Conservation (phyloP, 2,113 vertebrate species). For the Phodopus roborovskii region DNA sequence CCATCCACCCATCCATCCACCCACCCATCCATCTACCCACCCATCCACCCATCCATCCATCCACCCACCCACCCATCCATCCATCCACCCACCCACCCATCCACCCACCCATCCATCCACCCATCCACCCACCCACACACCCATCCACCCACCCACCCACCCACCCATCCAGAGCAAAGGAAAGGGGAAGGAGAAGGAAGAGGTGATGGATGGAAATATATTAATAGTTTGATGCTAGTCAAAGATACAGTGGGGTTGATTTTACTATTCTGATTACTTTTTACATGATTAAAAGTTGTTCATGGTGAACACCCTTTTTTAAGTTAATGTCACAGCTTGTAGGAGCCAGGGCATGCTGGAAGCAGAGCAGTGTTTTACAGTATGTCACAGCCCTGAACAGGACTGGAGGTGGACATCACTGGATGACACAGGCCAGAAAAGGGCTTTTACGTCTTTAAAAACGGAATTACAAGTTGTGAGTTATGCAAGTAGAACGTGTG, state of each 20-base stretch:
- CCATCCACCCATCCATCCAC: too few species aligned
- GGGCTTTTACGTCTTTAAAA: neutral
- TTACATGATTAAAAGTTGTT: neutral
- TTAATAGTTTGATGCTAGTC: neutral
- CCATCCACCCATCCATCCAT: too few species aligned
- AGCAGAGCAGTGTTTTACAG: neutral
- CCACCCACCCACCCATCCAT: too few species aligned
- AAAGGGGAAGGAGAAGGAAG: too few species aligned
- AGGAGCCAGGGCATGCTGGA: neutral
- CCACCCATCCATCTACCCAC: too few species aligned
- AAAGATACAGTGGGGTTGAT: neutral
- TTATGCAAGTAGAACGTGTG: neutral
- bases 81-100: too few species aligned
- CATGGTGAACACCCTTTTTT: neutral
- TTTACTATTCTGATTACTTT: neutral
- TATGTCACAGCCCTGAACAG: neutral
- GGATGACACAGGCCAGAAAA: neutral
- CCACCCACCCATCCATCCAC: neutral
- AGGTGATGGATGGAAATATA: neutral
- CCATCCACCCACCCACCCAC: neutral
- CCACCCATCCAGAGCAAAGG: neutral
- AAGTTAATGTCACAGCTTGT: neutral
- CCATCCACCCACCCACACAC: too few species aligned
- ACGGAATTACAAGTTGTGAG: neutral
- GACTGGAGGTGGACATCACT: neutral